Percentiles rank a stretch among this genome's conserved stretches.
These are phyloP conservation scores for Lamprotornis superbus DNA, from an alignment of 2,113 vertebrate species.

Conservation along the genomic window DNA sequence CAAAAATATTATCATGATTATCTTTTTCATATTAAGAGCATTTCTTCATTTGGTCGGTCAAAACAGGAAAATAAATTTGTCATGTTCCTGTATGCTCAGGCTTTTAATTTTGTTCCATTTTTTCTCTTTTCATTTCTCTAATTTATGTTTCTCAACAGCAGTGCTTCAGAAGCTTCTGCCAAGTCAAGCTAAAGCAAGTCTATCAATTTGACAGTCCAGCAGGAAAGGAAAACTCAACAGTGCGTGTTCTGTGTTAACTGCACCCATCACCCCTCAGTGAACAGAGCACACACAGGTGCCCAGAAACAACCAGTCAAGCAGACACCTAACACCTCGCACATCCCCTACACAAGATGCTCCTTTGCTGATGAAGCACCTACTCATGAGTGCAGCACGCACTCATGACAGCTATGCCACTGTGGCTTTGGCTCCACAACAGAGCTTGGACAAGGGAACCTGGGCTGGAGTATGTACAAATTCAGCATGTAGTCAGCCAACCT, in stretches of 20 bases:
- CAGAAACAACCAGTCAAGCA: not conserved
- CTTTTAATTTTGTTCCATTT: not conserved
- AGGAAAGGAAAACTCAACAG: not conserved
- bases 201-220: not conserved
- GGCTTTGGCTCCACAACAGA: not conserved
- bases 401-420: not conserved
- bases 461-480: fast-evolving
- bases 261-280: fast-evolving
- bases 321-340: not conserved
- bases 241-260: not conserved
- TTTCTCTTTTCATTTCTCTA: not conserved
- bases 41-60: not conserved
- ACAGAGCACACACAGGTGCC: not conserved
- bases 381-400: not conserved
- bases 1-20: not conserved
- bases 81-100: not conserved
- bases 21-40: not conserved
- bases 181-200: not conserved
- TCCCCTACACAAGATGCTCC: not conserved
- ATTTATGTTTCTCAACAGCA: not conserved
- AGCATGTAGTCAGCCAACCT: not conserved
- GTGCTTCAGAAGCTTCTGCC: not conserved
- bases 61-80: not conserved
- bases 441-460: not conserved
- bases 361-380: not conserved